Evolutionary conservation across 1,140 invertebrate genomes (phyloP).

Genomic region (Teleopsis dalmanni): DNA sequence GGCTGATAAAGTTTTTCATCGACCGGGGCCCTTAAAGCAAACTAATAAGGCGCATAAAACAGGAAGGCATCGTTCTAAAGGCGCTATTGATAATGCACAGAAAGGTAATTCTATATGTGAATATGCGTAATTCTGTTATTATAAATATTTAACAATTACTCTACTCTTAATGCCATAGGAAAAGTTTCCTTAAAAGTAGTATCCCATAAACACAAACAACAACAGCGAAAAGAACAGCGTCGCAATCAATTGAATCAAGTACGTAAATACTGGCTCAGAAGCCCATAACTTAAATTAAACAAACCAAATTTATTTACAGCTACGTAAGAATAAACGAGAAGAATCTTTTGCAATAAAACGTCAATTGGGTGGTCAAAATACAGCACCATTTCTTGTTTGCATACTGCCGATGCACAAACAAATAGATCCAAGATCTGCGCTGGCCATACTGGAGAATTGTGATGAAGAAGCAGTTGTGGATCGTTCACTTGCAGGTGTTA

Average conservation of each 20-base stretch:
- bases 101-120: too few species aligned
- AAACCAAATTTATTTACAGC: slow-evolving; percentile 46
- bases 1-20: slow-evolving; percentile 51
- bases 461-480: slow-evolving; percentile 58
- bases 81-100: slow-evolving; percentile 62
- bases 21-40: slow-evolving; percentile 76
- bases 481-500: slow-evolving; percentile 54
- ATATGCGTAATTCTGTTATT: too few species aligned
- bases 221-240: slow-evolving; percentile 62
- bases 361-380: slow-evolving; percentile 58
- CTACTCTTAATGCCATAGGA: too few species aligned
- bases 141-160: too few species aligned
- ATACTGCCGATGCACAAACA: slow-evolving; percentile 64
- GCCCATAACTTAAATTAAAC: neutral
- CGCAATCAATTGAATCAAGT: slow-evolving; percentile 58
- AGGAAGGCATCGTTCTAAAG: slow-evolving; percentile 75
- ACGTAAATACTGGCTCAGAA: neutral
- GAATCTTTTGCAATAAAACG: slow-evolving; percentile 71
- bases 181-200: slow-evolving; percentile 62
- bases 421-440: slow-evolving; percentile 54
- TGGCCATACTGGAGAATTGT: slow-evolving; percentile 61
- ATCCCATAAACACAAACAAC: slow-evolving; percentile 56
- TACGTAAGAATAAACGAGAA: slow-evolving; percentile 74
- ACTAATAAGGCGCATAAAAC: slow-evolving; percentile 82
- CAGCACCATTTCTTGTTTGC: slow-evolving; percentile 71